These are phyloP conservation scores for Mayetiola destructor DNA, from an alignment of 2,888 invertebrate species.

Conservation along the genomic window DNA sequence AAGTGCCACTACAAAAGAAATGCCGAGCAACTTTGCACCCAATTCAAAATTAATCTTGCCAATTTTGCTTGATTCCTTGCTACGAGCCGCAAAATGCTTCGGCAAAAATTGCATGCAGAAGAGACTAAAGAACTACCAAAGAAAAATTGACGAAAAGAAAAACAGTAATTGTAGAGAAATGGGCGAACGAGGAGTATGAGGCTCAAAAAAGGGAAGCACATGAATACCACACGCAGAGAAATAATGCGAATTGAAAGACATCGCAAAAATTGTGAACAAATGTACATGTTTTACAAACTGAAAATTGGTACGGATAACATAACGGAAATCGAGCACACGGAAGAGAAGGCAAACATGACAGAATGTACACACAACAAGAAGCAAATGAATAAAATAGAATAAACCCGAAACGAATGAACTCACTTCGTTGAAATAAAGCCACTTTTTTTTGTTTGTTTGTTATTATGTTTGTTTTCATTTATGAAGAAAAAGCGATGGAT, in stretches of 20 bases:
- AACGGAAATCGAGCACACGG: background rate
- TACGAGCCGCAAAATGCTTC: background rate
- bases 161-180: background rate
- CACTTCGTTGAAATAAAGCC: slow-evolving; percentile 9
- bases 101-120: too few relatives aligned
- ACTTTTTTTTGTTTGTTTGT: slow-evolving; percentile 7
- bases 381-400: too few relatives aligned
- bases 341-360: background rate
- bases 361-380: too few relatives aligned
- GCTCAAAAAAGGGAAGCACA: too few relatives aligned
- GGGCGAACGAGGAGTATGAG: too few relatives aligned
- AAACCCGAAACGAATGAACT: too few relatives aligned
- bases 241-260: background rate
- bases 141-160: background rate
- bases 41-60: slow-evolving; percentile 12
- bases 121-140: too few relatives aligned
- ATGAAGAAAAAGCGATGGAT: background rate
- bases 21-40: slow-evolving; percentile 11
- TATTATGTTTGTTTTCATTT: slow-evolving; percentile 3
- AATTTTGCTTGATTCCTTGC: slow-evolving; percentile 7
- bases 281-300: slow-evolving; percentile 8
- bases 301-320: background rate
- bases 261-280: background rate
- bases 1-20: too few relatives aligned
- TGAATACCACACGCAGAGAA: slow-evolving; percentile 5